phyloP scores from a whole-genome alignment of 2,888 invertebrate species.

The Aspidiotus destructor region DNA sequence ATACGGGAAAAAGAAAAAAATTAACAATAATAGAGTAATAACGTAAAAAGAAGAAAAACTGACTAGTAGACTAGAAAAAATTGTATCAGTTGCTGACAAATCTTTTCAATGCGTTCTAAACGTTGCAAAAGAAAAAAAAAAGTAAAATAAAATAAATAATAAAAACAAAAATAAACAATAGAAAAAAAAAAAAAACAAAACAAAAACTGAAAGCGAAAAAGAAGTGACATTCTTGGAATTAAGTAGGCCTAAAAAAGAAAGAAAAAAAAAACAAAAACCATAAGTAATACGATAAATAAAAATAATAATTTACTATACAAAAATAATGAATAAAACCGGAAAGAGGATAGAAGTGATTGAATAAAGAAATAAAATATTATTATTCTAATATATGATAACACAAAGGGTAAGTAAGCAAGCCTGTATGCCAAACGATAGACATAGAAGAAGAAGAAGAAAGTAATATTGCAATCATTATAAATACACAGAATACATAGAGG shows the following conservation, averaged over 20 bases:
- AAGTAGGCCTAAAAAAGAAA: slow-evolving; percentile 31
- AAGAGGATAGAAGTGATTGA: not conserved
- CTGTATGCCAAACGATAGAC: not conserved
- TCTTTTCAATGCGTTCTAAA: slow-evolving; percentile 6
- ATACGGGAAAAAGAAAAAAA: slow-evolving; percentile 14
- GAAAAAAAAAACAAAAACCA: slow-evolving; percentile 6
- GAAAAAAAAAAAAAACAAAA: slow-evolving; percentile 3
- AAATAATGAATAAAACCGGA: not conserved
- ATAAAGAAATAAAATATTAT: slow-evolving; percentile 1
- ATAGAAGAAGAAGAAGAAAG: not conserved
- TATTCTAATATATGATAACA: not conserved
- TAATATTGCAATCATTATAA: not conserved
- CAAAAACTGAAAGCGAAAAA: slow-evolving; percentile 21
- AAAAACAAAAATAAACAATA: slow-evolving; percentile 17
- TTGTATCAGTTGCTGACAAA: slow-evolving; percentile 17
- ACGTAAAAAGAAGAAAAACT: slow-evolving; percentile 26
- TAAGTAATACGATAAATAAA: not conserved
- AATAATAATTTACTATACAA: not conserved
- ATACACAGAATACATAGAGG: not conserved
- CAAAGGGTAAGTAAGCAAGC: not conserved
- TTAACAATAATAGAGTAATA: slow-evolving; percentile 20
- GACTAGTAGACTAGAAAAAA: slow-evolving; percentile 31
- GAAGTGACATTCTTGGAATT: slow-evolving; percentile 27
- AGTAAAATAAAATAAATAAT: slow-evolving; percentile 16
- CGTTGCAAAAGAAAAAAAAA: not conserved